Evolutionary conservation across 2,888 invertebrate genomes (phyloP), one percentile per base, ranked within the genome.

Genomic region (Callinectes sapidus): DNA sequence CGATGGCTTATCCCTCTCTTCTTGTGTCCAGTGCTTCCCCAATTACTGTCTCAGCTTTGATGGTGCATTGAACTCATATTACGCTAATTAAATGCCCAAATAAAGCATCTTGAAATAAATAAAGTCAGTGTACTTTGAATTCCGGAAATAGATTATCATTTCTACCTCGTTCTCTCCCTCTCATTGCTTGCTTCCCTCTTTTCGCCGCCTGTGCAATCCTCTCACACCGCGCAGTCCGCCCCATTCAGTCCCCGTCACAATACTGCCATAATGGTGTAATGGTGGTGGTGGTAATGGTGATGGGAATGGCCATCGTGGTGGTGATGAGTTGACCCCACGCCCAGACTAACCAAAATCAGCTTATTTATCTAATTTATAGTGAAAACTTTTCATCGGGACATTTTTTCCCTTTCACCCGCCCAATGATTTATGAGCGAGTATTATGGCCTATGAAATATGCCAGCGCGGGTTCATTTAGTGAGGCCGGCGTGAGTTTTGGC

Each of bases 361-460:
- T 81, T 81, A 81, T 81, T 81, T 81, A 81, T 81, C 81, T 81
- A 35, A 81, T 81, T 81, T 81, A 81, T 81, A 81, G 81, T n/a
- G 81, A 81, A 35, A 81, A 81, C 32, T 35, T 35, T 81, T 81
- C 32, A 81, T 28, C 28, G 23, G 28, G 35, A 81, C 81, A 81
- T 81, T 81, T 81, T 81, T 71, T 81, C 32, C 81, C 35, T 32
- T 81, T 81, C 81, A 81, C 81, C 81, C 16, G 81, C 81, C 13
- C 32, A 81, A 81, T 81, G 81, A 81, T 81, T 81, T 81, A 35
- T 81, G 81, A 35, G 16, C 81, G 81, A 81, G 81, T n/a, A 81
- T 81, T 32, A 81, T 81, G 35, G 35, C 81, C 81, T 35, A 18
- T 81, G 81, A 81, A 32, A 16, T 81, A 81, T 81, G 81, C 35